Evolutionary conservation across 2,797 vertebrate genomes (phyloP), one percentile per base, ranked within the genome.

Genomic region (Apodemus agrarius): DNA sequence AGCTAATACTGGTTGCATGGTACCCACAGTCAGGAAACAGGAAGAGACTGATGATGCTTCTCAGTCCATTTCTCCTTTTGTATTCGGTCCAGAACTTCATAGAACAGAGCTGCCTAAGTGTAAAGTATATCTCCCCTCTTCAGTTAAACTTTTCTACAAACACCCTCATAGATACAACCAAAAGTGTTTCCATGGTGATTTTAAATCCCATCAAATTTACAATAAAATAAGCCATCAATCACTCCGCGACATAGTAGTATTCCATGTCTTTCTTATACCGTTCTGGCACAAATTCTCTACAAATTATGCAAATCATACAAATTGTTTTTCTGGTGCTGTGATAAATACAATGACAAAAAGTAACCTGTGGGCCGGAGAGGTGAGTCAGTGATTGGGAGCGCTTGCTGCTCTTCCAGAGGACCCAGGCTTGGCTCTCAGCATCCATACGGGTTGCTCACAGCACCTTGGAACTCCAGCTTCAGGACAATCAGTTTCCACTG

Each of bases 221-320:
- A 52, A 72, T 72, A 69, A 87, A 72, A 37, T 72, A 29, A 37
- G 29, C 7, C 46, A 72, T 17, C 34, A 72, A 37, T 31, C 4
- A 82, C 52, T 37, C 31, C 37, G 65, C 85, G 67, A 85, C 16
- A n/a, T 80, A 14, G 34, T n/a, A 59, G 63, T 12, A 76, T 80
- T 94, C 43, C 24, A 19, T 14, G 67, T 85, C 69, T 57, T 67
- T 92, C 85, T 52, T 43, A 3, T n/a, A 79, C 86, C 89, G 40
- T 92, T 83, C 37, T 49, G 24, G 14, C 54, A 92, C 3, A 91
- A 89, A 72, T 81, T 90, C 16, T 81, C 34, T 78, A 83, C 31
- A 94, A 87, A 79, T 69, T n/a, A n/a, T n/a, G n/a, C 21, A 92
- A 92, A 81, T 40, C 31, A 67, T 19, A 72, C 59, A 76, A 93